Conservation (phyloP, 2,113 vertebrate species). For the Petrocephalus zakoni region DNA sequence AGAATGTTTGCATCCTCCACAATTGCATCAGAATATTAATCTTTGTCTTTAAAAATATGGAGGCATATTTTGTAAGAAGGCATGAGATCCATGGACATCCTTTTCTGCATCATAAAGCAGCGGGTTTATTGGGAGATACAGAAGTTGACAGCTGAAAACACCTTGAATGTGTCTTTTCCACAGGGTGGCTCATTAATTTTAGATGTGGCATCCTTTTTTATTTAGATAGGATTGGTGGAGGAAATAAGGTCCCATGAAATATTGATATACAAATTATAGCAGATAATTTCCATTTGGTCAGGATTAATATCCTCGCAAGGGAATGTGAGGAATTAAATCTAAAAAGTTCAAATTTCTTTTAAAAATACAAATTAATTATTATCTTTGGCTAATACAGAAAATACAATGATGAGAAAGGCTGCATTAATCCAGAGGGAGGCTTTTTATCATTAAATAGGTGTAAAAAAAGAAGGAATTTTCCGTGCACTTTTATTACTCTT, state of each 20-base stretch:
- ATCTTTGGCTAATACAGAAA: neutral
- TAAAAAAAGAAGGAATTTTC: neutral
- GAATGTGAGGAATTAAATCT: neutral
- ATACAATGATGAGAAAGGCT: neutral
- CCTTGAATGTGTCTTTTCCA: neutral
- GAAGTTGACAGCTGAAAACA: neutral
- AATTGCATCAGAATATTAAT: neutral
- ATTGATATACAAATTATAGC: neutral
- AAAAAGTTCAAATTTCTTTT: neutral
- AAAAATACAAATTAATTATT: neutral
- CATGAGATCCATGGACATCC: neutral
- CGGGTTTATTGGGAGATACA: neutral
- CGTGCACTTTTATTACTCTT: neutral
- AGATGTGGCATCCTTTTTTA: neutral
- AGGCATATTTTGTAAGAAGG: neutral
- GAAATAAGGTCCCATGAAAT: constrained; percentile 3
- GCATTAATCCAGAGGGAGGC: neutral
- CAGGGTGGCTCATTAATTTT: constrained; percentile 3
- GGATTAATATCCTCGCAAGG: neutral
- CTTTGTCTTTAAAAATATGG: neutral
- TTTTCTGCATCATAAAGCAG: neutral
- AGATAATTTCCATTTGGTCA: neutral
- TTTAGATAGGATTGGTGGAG: neutral
- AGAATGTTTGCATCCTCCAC: neutral
- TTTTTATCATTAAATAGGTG: neutral